Conservation (phyloP, 92 coral and sea anemone genomes). For the Desmophyllum pertusum region DNA sequence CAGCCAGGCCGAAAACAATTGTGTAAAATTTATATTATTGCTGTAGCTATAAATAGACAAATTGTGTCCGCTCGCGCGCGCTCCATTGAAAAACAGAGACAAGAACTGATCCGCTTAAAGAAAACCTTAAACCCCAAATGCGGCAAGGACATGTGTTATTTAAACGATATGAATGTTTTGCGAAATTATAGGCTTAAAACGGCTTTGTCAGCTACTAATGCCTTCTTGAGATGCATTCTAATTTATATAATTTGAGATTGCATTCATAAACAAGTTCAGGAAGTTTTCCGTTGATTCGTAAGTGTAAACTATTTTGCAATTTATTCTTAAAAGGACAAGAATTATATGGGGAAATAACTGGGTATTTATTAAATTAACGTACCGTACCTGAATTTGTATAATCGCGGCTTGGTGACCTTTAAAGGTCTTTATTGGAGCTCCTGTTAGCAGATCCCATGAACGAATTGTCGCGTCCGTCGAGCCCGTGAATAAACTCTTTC, state of each 20-base stretch:
- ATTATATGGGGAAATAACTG: constrained; percentile 20
- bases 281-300: constrained; percentile 26
- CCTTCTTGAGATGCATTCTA: constrained; percentile 13
- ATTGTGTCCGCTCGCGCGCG: constrained; percentile 1
- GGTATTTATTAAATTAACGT: constrained; percentile 18
- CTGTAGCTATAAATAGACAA: constrained; percentile 30
- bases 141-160: constrained; percentile 12
- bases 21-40: neutral
- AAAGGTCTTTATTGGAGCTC: constrained; percentile 73
- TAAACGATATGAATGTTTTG: constrained; percentile 1
- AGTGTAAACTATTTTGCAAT: constrained; percentile 23
- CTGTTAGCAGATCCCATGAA: constrained; percentile 92
- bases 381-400: constrained; percentile 83
- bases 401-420: constrained; percentile 85
- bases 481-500: constrained; percentile 91
- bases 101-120: constrained; percentile 4
- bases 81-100: neutral
- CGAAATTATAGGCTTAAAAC: constrained; percentile 27
- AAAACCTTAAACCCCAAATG: neutral
- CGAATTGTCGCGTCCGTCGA: constrained; percentile 86
- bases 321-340: constrained; percentile 4
- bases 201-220: constrained; percentile 28
- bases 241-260: constrained; percentile 10
- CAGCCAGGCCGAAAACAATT: constrained; percentile 21
- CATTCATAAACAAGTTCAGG: constrained; percentile 5